phyloP scores from a whole-genome alignment of 2,113 vertebrate genomes.

The Meleagris gallopavo region DNA sequence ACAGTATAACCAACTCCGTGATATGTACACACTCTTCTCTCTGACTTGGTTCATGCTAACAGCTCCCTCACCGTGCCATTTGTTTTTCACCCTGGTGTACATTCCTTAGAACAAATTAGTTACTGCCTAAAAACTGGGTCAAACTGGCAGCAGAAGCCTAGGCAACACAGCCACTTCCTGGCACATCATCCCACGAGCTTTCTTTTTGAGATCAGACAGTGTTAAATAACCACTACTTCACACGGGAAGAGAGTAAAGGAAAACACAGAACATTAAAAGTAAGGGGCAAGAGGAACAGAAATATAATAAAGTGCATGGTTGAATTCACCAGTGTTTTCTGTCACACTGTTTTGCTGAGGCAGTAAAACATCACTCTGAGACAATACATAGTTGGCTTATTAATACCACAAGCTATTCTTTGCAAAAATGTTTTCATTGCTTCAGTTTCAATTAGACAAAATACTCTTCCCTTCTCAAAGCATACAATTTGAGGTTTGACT shows the following conservation, averaged over 20 bases:
- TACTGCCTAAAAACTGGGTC: neutral
- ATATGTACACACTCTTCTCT: neutral
- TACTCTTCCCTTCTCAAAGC: neutral
- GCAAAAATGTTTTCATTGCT: neutral
- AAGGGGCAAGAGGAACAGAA: neutral
- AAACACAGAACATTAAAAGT: neutral
- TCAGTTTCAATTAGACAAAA: neutral
- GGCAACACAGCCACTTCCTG: neutral
- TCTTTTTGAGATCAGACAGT: neutral
- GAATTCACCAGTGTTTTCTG: neutral
- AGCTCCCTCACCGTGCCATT: neutral
- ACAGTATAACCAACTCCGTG: neutral
- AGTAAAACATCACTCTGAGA: neutral
- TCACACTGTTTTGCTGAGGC: neutral
- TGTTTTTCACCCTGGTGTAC: neutral
- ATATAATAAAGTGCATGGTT: neutral
- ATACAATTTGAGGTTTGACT: neutral
- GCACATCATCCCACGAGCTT: neutral
- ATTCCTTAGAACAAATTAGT: neutral
- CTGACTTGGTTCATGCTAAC: neutral
- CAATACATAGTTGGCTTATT: neutral
- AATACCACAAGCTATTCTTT: neutral
- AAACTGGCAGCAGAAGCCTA: neutral
- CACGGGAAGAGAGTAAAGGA: neutral
- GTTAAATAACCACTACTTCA: neutral